These are phyloP conservation scores for Rhea pennata DNA, from an alignment of 2,113 vertebrate species.

Conservation along the genomic window DNA sequence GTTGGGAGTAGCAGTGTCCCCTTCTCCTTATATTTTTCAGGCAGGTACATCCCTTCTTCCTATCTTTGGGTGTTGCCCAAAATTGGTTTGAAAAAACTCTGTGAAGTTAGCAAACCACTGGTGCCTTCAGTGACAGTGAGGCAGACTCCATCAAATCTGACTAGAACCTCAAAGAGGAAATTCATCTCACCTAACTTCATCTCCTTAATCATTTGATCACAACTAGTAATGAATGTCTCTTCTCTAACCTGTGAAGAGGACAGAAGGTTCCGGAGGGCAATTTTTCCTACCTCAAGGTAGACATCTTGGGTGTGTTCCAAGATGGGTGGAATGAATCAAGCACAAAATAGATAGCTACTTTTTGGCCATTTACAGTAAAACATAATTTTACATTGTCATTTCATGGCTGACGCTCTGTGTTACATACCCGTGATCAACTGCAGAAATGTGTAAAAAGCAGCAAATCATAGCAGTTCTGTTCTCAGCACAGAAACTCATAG, in stretches of 20 bases:
- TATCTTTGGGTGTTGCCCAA: neutral
- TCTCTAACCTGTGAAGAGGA: neutral
- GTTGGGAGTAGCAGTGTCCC: neutral
- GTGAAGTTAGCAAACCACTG: neutral
- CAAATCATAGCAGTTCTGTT: neutral
- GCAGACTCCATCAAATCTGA: neutral
- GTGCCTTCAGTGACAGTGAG: neutral
- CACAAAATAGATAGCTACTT: neutral
- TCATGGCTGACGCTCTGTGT: neutral
- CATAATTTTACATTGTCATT: neutral
- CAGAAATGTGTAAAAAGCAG: neutral
- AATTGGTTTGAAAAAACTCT: neutral
- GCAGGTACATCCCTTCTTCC: neutral
- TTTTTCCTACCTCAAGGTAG: neutral
- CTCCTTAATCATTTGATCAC: neutral
- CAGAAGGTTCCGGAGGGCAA: neutral
- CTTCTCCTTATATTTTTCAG: neutral
- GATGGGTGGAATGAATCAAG: neutral
- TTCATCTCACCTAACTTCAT: neutral
- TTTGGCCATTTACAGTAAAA: neutral
- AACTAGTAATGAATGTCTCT: neutral
- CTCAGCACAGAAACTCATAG: neutral
- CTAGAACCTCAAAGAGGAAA: neutral
- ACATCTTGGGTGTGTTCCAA: neutral
- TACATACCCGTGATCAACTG: neutral